Percentiles rank a stretch among this genome's conserved stretches.
Conservation (phyloP, 2,797 vertebrate species). For the Eulemur albifrons region DNA sequence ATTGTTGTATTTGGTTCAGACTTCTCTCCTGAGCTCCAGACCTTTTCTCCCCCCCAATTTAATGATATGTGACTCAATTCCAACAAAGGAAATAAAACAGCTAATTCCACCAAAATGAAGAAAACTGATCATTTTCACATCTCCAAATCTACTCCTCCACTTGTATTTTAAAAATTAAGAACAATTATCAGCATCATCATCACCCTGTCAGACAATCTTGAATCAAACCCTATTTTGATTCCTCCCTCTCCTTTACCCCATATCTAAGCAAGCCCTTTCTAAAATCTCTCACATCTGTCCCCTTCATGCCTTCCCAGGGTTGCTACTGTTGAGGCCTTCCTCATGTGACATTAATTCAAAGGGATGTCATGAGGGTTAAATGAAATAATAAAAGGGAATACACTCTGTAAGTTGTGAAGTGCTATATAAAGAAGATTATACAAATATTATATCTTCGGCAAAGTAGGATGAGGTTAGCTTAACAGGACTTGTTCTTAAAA, state of each 20-base stretch:
- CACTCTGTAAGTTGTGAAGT: not conserved
- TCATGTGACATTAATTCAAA: not conserved
- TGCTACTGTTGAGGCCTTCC: not conserved
- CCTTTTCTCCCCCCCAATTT: not conserved
- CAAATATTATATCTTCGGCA: slow-evolving; percentile 1
- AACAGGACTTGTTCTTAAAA: slow-evolving; percentile 10
- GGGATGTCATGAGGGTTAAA: not conserved
- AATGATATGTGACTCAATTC: slow-evolving; percentile 11
- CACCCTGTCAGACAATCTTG: not conserved
- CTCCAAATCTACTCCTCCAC: not conserved
- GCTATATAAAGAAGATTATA: not conserved
- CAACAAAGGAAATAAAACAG: slow-evolving; percentile 7
- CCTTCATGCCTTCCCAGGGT: not conserved
- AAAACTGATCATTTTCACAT: not conserved
- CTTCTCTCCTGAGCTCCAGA: not conserved
- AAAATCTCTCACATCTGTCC: not conserved
- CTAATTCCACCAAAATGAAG: not conserved
- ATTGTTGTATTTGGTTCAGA: not conserved
- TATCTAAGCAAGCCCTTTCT: not conserved
- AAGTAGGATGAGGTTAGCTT: not conserved
- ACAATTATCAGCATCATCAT: not conserved
- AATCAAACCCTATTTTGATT: not conserved
- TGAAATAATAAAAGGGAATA: not conserved
- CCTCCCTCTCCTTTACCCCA: not conserved
- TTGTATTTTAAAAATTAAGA: not conserved